phyloP scores from a whole-genome alignment of 1,140 invertebrate genomes.

The Lerema accius region DNA sequence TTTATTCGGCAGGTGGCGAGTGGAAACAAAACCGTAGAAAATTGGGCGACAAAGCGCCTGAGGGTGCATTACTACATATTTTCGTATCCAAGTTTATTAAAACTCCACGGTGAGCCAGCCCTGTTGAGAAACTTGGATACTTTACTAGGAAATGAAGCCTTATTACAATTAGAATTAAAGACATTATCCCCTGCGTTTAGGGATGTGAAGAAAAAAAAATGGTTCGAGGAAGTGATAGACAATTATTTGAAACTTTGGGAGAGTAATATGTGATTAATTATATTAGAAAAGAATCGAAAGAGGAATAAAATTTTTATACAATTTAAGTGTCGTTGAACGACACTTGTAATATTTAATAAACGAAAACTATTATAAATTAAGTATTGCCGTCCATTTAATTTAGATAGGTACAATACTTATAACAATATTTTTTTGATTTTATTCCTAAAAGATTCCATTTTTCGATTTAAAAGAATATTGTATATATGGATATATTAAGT shows the following conservation, averaged over 20 bases:
- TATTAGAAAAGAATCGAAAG: slow-evolving; percentile 9
- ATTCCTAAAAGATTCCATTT: background rate
- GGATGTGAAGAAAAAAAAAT: slow-evolving; percentile 87
- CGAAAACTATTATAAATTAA: background rate
- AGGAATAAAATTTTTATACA: background rate
- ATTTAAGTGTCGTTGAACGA: too few relatives aligned
- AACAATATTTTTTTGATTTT: too few relatives aligned
- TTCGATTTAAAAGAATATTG: slow-evolving; percentile 14
- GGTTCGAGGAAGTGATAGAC: slow-evolving; percentile 93
- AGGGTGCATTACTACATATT: slow-evolving; percentile 91
- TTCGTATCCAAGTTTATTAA: slow-evolving; percentile 90
- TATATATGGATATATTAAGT: too few relatives aligned
- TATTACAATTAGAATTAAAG: slow-evolving; percentile 90
- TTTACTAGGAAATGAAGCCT: slow-evolving; percentile 91
- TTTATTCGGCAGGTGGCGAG: slow-evolving; percentile 85
- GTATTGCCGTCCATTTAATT: background rate
- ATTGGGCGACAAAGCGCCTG: slow-evolving; percentile 88
- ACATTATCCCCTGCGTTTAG: slow-evolving; percentile 90
- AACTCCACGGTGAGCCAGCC: slow-evolving; percentile 89
- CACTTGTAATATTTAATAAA: background rate
- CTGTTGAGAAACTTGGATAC: slow-evolving; percentile 88
- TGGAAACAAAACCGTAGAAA: slow-evolving; percentile 90
- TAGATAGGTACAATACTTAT: too few relatives aligned
- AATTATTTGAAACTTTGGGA: slow-evolving; percentile 95
- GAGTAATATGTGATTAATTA: slow-evolving; percentile 88